These are phyloP conservation scores for Ophion ellenae DNA, from an alignment of 2,888 invertebrate species.

Conservation along the genomic window DNA sequence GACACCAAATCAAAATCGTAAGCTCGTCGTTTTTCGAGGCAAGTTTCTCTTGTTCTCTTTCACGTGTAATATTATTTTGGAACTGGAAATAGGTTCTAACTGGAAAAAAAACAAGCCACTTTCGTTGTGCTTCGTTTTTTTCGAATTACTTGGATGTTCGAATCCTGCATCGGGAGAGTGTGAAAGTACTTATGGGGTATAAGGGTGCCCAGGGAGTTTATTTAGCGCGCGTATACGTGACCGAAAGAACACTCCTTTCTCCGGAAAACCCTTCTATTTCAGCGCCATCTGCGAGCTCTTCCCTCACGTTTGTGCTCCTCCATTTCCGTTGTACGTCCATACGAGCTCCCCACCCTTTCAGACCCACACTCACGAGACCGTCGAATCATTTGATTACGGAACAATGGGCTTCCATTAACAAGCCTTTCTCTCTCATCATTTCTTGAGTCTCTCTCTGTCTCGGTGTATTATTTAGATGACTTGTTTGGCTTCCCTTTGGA, in stretches of 20 bases:
- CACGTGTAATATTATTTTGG: neutral
- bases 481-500: constrained; percentile 46
- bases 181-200: neutral
- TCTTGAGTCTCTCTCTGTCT: constrained; percentile 62
- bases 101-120: neutral
- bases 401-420: constrained; percentile 84
- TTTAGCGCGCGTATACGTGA: neutral
- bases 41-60: neutral
- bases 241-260: neutral
- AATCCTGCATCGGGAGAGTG: neutral
- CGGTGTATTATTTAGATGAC: constrained; percentile 79
- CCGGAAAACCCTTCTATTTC: neutral
- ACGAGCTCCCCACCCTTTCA: constrained; percentile 25
- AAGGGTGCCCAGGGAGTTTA: neutral
- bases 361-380: constrained; percentile 73
- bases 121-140: neutral
- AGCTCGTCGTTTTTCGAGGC: neutral
- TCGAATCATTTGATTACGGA: constrained; percentile 84
- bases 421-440: constrained; percentile 71
- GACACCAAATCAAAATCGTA: too few species aligned
- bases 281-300: constrained; percentile 12
- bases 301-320: constrained; percentile 55
- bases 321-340: constrained; percentile 18
- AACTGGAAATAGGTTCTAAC: neutral
- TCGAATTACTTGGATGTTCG: neutral